phyloP scores from a whole-genome alignment of 2,113 vertebrate genomes.

The Leucosticte australis region DNA sequence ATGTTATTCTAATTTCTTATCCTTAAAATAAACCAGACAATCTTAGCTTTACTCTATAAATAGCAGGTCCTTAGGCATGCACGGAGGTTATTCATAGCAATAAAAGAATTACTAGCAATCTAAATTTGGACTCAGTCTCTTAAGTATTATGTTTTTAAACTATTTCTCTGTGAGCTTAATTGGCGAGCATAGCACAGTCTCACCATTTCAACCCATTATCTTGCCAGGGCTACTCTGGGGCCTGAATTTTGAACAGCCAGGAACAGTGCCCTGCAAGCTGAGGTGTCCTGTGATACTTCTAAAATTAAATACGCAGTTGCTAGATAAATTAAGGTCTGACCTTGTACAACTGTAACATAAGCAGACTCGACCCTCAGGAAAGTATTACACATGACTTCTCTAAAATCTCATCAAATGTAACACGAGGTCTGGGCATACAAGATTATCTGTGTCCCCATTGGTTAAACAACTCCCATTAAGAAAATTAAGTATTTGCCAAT shows the following conservation, averaged over 20 bases:
- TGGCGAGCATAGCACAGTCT: constrained; percentile 62
- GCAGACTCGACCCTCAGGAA: constrained; percentile 45
- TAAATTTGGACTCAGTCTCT: background rate
- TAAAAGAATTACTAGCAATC: background rate
- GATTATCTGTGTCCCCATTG: constrained; percentile 59
- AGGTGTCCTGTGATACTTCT: constrained; percentile 74
- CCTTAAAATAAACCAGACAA: constrained; percentile 57
- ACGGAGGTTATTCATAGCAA: constrained; percentile 21
- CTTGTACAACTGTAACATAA: constrained; percentile 77
- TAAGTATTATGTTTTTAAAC: constrained; percentile 20
- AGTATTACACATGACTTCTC: constrained; percentile 74
- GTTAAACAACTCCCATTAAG: constrained; percentile 55
- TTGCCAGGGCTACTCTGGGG: constrained; percentile 68
- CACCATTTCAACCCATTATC: constrained; percentile 77
- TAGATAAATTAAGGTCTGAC: constrained; percentile 84
- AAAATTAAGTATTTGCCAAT: constrained; percentile 50
- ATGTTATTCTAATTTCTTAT: constrained; percentile 24
- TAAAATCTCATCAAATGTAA: constrained; percentile 72
- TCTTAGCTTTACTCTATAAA: constrained; percentile 24
- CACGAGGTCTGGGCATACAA: constrained; percentile 41
- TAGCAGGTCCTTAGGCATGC: constrained; percentile 4
- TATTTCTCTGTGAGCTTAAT: constrained; percentile 23
- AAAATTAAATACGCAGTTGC: constrained; percentile 81
- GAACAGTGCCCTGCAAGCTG: constrained; percentile 60
- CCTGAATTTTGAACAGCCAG: constrained; percentile 72